Conservation (phyloP, 2,113 vertebrate species). For the Odobenus rosmarus region DNA sequence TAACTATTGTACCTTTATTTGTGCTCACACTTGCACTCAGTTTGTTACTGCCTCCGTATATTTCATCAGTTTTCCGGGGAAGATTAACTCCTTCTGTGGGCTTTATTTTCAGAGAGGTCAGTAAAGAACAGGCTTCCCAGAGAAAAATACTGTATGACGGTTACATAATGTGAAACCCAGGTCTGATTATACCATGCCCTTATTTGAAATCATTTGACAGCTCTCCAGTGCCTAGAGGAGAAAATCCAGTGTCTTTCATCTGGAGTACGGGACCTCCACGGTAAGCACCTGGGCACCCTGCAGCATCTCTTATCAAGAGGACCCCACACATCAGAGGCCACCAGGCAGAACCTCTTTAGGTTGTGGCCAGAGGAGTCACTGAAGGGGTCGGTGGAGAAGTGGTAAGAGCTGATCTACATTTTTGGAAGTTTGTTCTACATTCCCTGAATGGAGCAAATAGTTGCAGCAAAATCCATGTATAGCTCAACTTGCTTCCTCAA, state of each 20-base stretch:
- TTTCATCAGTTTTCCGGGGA: not conserved
- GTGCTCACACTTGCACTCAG: not conserved
- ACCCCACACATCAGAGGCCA: not conserved
- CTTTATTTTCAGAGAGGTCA: slow-evolving; percentile 51
- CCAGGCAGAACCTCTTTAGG: not conserved
- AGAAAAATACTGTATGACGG: slow-evolving; percentile 2
- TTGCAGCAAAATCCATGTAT: not conserved
- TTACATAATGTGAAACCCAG: not conserved
- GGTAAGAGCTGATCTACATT: not conserved
- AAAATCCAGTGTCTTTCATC: not conserved
- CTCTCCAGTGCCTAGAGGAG: not conserved
- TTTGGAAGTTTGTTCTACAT: not conserved
- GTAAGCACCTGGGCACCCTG: not conserved
- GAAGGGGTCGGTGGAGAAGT: not conserved
- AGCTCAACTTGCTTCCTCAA: not conserved
- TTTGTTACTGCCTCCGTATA: not conserved
- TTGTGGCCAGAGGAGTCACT: not conserved
- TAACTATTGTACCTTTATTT: not conserved
- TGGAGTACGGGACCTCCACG: rapidly evolving
- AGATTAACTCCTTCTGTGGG: not conserved
- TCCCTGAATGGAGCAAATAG: not conserved
- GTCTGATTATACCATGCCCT: not conserved
- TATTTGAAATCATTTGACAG: not conserved
- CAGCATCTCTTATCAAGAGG: not conserved
- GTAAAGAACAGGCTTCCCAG: not conserved